Evolutionary conservation across 1,140 invertebrate genomes (phyloP).

Genomic region (Drosophila bocki): DNA sequence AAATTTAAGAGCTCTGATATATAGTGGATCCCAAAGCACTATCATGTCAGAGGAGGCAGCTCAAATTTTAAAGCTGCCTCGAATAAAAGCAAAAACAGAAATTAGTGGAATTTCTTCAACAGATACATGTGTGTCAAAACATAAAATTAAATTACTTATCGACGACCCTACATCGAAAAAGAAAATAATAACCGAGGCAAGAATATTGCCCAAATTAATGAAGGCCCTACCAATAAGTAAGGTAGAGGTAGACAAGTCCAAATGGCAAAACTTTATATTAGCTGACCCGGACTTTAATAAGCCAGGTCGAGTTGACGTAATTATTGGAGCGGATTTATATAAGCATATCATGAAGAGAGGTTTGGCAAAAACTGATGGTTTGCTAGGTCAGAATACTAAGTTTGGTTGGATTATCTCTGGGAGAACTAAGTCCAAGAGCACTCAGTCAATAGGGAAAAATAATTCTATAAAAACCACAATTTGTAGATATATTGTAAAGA

Average conservation of each 20-base stretch:
- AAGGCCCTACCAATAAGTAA: not conserved
- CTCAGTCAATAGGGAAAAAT: no score
- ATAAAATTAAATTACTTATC: not conserved
- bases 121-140: slow-evolving; percentile 3
- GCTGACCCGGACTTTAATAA: no score
- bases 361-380: not conserved
- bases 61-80: no score
- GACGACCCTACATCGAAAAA: not conserved
- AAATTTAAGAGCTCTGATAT: no score
- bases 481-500: no score
- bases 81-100: no score
- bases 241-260: not conserved
- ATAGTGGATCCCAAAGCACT: not conserved
- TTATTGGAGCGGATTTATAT: no score
- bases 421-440: no score
- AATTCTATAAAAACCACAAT: no score
- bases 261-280: not conserved
- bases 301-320: no score
- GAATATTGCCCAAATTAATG: not conserved
- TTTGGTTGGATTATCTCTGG: no score
- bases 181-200: not conserved
- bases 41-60: not conserved
- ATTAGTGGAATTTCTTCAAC: not conserved
- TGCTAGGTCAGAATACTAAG: not conserved
- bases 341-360: no score